Conservation (phyloP, 2,113 vertebrate genomes). For the Dromiciops gliroides region DNA sequence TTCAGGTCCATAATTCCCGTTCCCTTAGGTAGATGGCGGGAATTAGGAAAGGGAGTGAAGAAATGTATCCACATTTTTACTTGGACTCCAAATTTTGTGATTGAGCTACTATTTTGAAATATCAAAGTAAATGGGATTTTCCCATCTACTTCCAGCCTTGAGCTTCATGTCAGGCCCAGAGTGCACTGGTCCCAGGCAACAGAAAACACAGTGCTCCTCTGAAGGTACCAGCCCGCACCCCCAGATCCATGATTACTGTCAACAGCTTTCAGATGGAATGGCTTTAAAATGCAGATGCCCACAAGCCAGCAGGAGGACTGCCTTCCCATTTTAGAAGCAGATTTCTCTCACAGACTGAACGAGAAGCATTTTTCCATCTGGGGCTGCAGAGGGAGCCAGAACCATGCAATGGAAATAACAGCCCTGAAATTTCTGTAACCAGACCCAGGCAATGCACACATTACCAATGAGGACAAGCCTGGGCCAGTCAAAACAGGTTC, state of each 20-base stretch:
- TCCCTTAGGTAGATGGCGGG: neutral
- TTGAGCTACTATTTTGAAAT: neutral
- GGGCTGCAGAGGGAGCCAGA: conserved; percentile 81
- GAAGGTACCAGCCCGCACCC: neutral
- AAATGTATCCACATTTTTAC: neutral
- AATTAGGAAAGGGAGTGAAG: neutral
- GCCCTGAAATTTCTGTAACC: neutral
- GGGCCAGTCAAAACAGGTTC: neutral
- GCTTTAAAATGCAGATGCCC: conserved; percentile 15
- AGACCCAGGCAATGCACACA: neutral
- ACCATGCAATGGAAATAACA: conserved; percentile 57
- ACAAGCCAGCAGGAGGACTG: conserved; percentile 11
- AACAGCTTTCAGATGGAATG: neutral
- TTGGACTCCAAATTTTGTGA: neutral
- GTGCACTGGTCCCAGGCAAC: neutral
- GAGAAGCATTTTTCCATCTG: conserved; percentile 72
- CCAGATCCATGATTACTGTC: neutral
- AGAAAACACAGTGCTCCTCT: neutral
- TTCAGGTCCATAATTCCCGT: neutral
- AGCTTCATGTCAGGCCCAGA: neutral
- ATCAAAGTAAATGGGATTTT: neutral
- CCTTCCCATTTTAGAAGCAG: neutral
- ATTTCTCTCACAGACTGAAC: conserved; percentile 50
- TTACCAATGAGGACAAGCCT: neutral
- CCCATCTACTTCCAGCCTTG: neutral